Percentiles rank a stretch among this genome's conserved stretches.
These are phyloP conservation scores for Papilio helenus DNA, from an alignment of 1,140 invertebrate genomes.

Conservation along the genomic window DNA sequence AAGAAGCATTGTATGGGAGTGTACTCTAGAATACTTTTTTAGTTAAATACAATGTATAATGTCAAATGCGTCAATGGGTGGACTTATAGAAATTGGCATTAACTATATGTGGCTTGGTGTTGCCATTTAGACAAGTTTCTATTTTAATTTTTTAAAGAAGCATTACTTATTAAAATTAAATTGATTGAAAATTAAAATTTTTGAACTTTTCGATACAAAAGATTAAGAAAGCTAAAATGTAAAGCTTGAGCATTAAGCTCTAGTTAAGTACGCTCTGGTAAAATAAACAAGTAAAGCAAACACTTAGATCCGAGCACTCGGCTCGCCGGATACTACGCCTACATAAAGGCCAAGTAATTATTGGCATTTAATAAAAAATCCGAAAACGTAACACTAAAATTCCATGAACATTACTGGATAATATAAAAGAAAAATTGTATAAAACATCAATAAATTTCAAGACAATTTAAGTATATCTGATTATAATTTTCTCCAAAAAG, in stretches of 20 bases:
- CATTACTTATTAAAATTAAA: background rate
- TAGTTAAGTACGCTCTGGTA: background rate
- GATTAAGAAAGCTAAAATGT: background rate
- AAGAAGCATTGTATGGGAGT: too few species aligned
- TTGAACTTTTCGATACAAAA: background rate
- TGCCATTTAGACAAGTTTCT: background rate
- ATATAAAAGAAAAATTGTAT: background rate
- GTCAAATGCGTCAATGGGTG: background rate
- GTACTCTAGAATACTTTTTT: background rate
- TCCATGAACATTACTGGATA: background rate
- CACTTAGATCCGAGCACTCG: background rate
- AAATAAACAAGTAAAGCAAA: constrained; percentile 1
- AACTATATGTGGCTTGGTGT: too few species aligned
- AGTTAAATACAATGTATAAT: background rate
- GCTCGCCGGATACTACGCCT: background rate
- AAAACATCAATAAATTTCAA: background rate
- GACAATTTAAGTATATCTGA: too few species aligned
- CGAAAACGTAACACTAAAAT: background rate
- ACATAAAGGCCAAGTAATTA: background rate
- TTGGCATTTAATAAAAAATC: background rate
- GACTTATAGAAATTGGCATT: background rate
- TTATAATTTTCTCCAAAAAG: too few species aligned
- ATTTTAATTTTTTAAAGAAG: background rate
- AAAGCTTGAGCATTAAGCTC: background rate
- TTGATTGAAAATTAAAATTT: background rate